phyloP scores from a whole-genome alignment of 2,888 invertebrate genomes.

The Agonopterix subpropinquella region DNA sequence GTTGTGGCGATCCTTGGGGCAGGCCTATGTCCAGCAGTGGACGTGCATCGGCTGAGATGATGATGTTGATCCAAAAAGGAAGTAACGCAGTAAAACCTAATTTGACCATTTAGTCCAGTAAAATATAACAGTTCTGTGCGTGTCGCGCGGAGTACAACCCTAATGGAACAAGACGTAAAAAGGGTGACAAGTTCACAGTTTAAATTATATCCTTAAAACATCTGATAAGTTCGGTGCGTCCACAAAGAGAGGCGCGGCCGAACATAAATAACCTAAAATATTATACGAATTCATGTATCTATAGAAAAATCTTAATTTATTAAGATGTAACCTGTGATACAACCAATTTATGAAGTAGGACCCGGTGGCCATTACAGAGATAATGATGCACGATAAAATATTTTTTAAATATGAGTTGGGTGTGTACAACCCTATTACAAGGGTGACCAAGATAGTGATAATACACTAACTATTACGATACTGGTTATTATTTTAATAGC shows the following conservation, averaged over 20 bases:
- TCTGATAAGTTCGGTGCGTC: conserved; percentile 47
- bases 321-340: conserved; percentile 56
- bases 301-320: conserved; percentile 62
- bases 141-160: conserved; percentile 20
- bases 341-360: conserved; percentile 51
- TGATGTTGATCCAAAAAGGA: too few relatives aligned
- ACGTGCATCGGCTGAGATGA: too few relatives aligned
- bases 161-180: conserved; percentile 24
- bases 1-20: too few relatives aligned
- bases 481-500: conserved; percentile 8
- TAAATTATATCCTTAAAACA: conserved; percentile 52
- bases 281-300: conserved; percentile 40
- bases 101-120: too few relatives aligned
- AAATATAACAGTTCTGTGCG: too few relatives aligned
- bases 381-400: conserved; percentile 47
- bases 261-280: conserved; percentile 59
- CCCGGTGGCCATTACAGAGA: conserved; percentile 40
- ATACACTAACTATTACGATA: conserved; percentile 4
- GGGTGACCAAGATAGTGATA: conserved; percentile 8
- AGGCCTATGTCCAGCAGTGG: too few relatives aligned
- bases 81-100: too few relatives aligned
- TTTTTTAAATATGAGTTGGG: conserved; percentile 13
- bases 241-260: conserved; percentile 39
- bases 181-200: conserved; percentile 52
- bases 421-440: conserved; percentile 14